Evolutionary conservation across 2,888 invertebrate species (phyloP), one percentile per base, ranked within the genome.

Genomic region (Operophtera brumata): DNA sequence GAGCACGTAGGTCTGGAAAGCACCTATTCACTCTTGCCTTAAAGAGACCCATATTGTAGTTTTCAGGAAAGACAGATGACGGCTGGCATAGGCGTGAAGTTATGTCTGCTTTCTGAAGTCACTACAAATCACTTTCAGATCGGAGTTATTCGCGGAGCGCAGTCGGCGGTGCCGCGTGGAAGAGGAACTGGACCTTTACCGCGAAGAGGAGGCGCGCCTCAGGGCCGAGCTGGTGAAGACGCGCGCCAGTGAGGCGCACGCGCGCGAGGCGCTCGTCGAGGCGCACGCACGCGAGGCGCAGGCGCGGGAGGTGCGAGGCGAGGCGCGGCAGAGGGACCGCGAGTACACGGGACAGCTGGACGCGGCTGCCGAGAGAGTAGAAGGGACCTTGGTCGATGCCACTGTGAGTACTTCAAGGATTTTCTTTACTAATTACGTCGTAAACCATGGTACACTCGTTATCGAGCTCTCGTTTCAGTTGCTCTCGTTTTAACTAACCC

Each of bases 61-160:
- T n/a, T n/a, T n/a, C n/a, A n/a, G n/a, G n/a, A n/a, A n/a, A n/a
- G n/a, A n/a, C n/a, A n/a, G n/a, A n/a, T n/a, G n/a, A n/a, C n/a
- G n/a, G n/a, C n/a, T n/a, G n/a, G n/a, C n/a, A n/a, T n/a, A n/a
- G n/a, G n/a, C n/a, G n/a, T n/a, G n/a, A n/a, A n/a, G n/a, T n/a
- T n/a, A n/a, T n/a, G n/a, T n/a, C n/a, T n/a, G n/a, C n/a, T n/a
- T n/a, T n/a, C n/a, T n/a, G n/a, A n/a, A n/a, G n/a, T n/a, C n/a
- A n/a, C n/a, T n/a, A n/a, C n/a, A 20, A 20, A 20, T 20, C 20
- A 30, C 36, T 11, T 35, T 6, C 54, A 89, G 89, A 57, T 74
- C 80, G 10, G 89, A 89, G 62, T 46, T 89, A 43, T 83, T 84
- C 64, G 53, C 75, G 59, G 89, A 89, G 71, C 85, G 88, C 34